Conservation (phyloP, 2,113 vertebrate species). For the Cheirogaleus medius region DNA sequence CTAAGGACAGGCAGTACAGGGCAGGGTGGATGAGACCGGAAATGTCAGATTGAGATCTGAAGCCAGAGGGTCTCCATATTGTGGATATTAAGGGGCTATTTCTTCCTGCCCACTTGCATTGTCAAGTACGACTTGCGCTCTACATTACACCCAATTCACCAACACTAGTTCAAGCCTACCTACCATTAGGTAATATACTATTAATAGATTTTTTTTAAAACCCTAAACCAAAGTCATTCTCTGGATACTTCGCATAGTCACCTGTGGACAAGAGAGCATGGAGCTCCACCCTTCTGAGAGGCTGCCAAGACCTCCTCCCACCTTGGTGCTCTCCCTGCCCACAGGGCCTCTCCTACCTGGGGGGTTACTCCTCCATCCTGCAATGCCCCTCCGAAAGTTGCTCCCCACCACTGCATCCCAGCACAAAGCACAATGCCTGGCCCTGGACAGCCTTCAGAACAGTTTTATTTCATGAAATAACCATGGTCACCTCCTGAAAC, state of each 20-base stretch:
- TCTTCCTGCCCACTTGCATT: background rate
- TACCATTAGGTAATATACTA: background rate
- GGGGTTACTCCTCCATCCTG: too few species aligned
- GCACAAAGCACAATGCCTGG: background rate
- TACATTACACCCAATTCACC: background rate
- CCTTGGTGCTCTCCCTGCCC: background rate
- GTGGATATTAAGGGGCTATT: background rate
- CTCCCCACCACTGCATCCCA: background rate
- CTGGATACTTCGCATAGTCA: background rate
- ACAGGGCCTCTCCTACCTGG: accelerated
- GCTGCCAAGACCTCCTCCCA: background rate
- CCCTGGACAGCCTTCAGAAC: background rate
- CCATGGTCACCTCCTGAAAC: background rate
- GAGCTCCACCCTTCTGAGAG: background rate
- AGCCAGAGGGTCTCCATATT: background rate
- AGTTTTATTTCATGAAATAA: too few species aligned
- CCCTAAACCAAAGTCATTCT: background rate
- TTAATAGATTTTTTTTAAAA: background rate
- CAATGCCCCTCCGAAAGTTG: too few species aligned
- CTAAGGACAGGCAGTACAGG: accelerated
- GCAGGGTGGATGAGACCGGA: background rate
- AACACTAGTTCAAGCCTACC: background rate
- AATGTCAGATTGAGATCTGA: background rate
- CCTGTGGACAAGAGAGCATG: background rate
- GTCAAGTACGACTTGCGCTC: background rate